Base-by-base conservation (phyloP, 1,140 invertebrate genomes). In the Pantala flavescens region DNA sequence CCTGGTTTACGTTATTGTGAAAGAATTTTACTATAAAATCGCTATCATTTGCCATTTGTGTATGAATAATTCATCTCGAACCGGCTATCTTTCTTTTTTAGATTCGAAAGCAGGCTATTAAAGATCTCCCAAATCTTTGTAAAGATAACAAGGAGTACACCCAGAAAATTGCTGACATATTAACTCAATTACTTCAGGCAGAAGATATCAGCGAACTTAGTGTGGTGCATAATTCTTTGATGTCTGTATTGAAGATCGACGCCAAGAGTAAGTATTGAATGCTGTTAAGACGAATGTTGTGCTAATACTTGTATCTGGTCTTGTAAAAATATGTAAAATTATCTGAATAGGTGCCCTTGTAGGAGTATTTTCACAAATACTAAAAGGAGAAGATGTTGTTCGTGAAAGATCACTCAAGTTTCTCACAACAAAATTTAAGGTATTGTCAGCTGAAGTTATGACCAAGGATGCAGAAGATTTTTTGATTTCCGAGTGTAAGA, bases 21-120 rank as follows among this genome's bases (percentile, higher is more conserved):
- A 36, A 36, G 28, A 5, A 36, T 36, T 2, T 5, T 36, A 36
- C 2, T 36, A 9, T 36, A 9, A 5, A 36, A 36, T 5, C 28
- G 28, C 9, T 5, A 2, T 36, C 28, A 36, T 36, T 36, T 36
- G 2, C 28, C 28, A 9, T 5, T 9, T 36, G 28, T 36, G 28
- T 36, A 36, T 5, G 28, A 9, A 36, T 36, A 36, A 36, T 36
- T 36, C 28, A 36, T 36, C 9, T 5, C 28, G 28, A n/a, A n/a
- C n/a, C n/a, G n/a, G n/a, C n/a, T 36, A 5, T 36, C 3, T 36
- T 5, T 71, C 74, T 75, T 23, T 82, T 85, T 75, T 79, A 97
- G 94, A 97, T 97, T 79, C 86, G 96, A 24, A 97, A 97, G 80
- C 95, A 97, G 87, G 96, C 94, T 10, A 97, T 98, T 76, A 97